A percentile compares a stretch with the other conserved stretches of the same genome.
Evolutionary conservation across 2,113 vertebrate genomes (phyloP).

Genomic region (Leptocoma aspasia): DNA sequence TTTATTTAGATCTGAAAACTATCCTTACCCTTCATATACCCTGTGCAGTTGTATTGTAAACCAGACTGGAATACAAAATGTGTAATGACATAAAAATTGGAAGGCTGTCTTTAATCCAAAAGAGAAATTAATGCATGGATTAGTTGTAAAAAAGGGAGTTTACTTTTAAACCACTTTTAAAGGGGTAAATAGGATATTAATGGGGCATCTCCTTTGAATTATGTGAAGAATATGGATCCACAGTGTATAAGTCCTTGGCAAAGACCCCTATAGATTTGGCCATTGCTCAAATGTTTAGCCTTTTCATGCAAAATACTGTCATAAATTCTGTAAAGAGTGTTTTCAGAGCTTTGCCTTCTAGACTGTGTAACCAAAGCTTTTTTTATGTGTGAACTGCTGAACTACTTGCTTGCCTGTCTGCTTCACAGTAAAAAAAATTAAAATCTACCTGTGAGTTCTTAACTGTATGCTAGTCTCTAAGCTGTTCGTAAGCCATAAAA

Average conservation of each 20-base stretch:
- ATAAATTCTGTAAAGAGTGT: conserved; percentile 34
- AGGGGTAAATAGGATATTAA: background rate
- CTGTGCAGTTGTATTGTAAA: background rate
- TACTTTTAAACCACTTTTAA: conserved; percentile 39
- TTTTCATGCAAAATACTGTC: conserved; percentile 31
- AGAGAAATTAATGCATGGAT: background rate
- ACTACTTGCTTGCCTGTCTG: background rate
- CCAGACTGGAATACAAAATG: conserved; percentile 14
- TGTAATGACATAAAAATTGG: background rate
- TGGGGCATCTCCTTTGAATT: background rate
- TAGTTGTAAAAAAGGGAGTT: conserved; percentile 8
- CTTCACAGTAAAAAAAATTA: background rate
- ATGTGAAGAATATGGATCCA: background rate
- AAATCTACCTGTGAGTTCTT: background rate
- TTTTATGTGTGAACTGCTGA: conserved; percentile 1
- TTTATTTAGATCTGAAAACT: background rate
- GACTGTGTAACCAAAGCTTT: background rate
- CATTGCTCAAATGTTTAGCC: background rate
- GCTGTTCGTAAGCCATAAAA: background rate
- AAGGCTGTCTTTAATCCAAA: conserved; percentile 34
- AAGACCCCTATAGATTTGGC: background rate
- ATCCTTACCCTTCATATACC: background rate
- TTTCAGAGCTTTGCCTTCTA: conserved; percentile 1
- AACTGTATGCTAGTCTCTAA: background rate
- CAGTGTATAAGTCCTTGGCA: background rate